Conservation (phyloP, 2,113 vertebrate species). For the Muscicapa adusta region DNA sequence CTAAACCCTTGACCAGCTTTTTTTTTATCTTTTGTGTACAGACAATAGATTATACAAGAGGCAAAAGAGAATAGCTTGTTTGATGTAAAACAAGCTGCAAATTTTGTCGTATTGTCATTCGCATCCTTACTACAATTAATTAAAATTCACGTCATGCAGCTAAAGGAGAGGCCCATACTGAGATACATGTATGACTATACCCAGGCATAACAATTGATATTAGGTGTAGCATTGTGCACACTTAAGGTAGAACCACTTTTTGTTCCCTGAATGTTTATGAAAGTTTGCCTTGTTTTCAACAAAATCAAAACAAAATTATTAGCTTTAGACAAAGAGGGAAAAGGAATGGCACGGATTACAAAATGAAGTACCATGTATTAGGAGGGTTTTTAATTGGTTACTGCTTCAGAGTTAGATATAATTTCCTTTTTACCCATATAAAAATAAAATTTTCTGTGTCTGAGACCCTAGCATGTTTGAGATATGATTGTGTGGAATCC, state of each 20-base stretch:
- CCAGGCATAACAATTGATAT: not conserved
- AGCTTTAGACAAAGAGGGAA: not conserved
- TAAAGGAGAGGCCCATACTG: not conserved
- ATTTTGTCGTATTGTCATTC: not conserved
- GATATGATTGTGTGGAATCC: rapidly evolving
- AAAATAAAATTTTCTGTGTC: not conserved
- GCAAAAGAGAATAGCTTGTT: not conserved
- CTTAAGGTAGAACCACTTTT: not conserved
- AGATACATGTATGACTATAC: not conserved
- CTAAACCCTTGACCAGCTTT: not conserved
- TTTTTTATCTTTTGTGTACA: not conserved
- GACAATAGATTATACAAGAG: not conserved
- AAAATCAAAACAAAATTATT: not conserved
- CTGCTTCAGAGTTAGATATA: not conserved
- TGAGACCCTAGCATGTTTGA: rapidly evolving
- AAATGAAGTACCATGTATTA: not conserved
- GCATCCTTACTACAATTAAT: not conserved
- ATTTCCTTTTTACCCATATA: not conserved
- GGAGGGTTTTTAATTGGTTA: not conserved
- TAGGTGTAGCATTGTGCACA: not conserved
- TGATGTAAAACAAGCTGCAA: not conserved
- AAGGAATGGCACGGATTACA: not conserved
- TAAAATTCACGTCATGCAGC: not conserved
- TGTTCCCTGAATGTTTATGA: not conserved
- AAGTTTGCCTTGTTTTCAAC: not conserved